Evolutionary conservation across 2,113 vertebrate genomes (phyloP).

Genomic region (Pygoscelis antarcticus): DNA sequence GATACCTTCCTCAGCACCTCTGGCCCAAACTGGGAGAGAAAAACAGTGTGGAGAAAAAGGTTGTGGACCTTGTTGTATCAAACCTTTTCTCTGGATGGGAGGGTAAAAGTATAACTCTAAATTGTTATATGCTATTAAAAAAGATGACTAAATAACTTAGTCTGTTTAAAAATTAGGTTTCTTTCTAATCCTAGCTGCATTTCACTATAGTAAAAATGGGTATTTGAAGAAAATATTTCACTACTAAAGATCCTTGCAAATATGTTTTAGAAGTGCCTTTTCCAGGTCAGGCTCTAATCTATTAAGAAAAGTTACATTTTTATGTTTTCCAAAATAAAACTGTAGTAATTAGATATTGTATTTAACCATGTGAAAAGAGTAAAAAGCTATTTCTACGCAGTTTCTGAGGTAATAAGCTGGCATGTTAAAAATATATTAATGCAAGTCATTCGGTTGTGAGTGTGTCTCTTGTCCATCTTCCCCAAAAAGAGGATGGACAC

Average conservation of each 20-base stretch:
- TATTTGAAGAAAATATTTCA: not conserved
- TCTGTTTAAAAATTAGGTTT: not conserved
- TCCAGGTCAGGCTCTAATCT: not conserved
- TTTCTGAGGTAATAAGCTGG: conserved; percentile 65
- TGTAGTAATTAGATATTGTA: not conserved
- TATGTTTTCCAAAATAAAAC: not conserved
- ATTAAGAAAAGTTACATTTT: not conserved
- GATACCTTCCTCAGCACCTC: not conserved
- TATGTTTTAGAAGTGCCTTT: not conserved
- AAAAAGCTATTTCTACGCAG: conserved; percentile 3
- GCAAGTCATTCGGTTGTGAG: not conserved
- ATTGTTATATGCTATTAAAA: not conserved
- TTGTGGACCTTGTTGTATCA: not conserved
- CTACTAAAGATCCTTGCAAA: not conserved
- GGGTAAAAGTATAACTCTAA: not conserved
- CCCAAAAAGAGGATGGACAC: not conserved
- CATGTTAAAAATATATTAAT: conserved; percentile 30
- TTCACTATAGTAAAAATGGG: not conserved
- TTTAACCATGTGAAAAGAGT: conserved; percentile 31
- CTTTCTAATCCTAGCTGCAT: conserved; percentile 10
- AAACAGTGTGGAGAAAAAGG: not conserved
- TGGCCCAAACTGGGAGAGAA: not conserved
- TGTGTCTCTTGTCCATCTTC: not conserved
- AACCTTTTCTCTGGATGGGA: not conserved
- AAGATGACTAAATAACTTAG: not conserved